Base-by-base conservation (phyloP, 2,797 vertebrate genomes). In the Loris lydekkerianus region DNA sequence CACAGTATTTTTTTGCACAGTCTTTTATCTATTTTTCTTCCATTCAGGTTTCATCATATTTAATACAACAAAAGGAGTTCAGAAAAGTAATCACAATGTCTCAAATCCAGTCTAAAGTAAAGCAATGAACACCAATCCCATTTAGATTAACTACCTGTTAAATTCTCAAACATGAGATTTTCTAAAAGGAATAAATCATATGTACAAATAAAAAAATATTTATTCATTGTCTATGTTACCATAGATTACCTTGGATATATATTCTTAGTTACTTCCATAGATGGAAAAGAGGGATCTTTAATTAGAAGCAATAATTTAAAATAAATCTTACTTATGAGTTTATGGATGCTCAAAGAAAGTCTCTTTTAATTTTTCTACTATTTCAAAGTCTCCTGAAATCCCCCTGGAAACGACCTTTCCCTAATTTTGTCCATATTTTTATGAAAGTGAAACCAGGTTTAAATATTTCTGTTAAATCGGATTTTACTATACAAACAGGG, bases 401-500 rank as follows among this genome's bases (percentile, higher is more conserved):
- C 98, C 98, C 97, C 98, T 98, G 97, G 98, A 98, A 98, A 98
- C 95, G 97, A 98, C 97, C 98, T 98, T 98, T 98, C 94, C 97
- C 94, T 98, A 98, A 98, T 98, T 98, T 97, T 98, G 97, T 97
- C 97, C 98, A 97, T 97, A 98, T 98, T 98, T 98, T 97, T 97
- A 97, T 96, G 97, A 97, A 98, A 98, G 98, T 98, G 91, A 98
- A 98, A 98, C 93, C 91, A 97, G 96, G 97, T 98, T 97, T 98
- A 98, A 98, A 97, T 97, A 98, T 98, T 98, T 98, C 97, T 98
- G 96, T 98, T 98, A 97, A 96, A 98, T 98, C 94, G 97, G 96
- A 98, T 96, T 98, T 98, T 97, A 98, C 98, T 98, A 98, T 88
- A 98, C 93, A 98, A 98, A 98, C 85, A 98, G 95, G 97, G 96